Percentiles rank a stretch among this genome's conserved stretches.
Conservation (phyloP, 2,888 invertebrate genomes). For the Erynnis tages region DNA sequence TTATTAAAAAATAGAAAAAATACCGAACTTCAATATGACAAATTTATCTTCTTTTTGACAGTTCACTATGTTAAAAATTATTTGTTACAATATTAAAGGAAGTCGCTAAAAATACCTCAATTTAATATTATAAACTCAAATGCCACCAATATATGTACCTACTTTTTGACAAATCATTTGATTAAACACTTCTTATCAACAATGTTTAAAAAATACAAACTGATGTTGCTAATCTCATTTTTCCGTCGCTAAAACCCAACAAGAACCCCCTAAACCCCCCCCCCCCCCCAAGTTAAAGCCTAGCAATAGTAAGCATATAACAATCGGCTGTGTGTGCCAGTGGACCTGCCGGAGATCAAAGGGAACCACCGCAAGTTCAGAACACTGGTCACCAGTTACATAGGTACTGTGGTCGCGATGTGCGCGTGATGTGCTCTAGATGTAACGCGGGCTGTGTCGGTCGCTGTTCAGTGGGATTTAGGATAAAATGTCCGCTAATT, state of each 20-base stretch:
- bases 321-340: slow-evolving; percentile 71
- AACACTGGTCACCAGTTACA: slow-evolving; percentile 99
- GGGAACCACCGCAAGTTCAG: slow-evolving; percentile 99
- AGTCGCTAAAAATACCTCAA: too few relatives aligned
- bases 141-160: too few relatives aligned
- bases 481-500: too few relatives aligned
- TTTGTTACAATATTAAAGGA: too few relatives aligned
- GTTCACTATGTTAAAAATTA: too few relatives aligned
- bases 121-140: too few relatives aligned
- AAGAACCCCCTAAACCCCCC: not conserved
- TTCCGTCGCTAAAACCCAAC: not conserved
- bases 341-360: slow-evolving; percentile 99
- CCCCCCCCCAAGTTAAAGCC: too few relatives aligned
- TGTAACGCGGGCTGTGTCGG: slow-evolving; percentile 32
- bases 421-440: slow-evolving; percentile 38
- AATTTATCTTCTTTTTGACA: too few relatives aligned
- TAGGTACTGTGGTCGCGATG: slow-evolving; percentile 87
- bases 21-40: too few relatives aligned
- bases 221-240: not conserved
- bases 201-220: not conserved
- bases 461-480: slow-evolving; percentile 2
- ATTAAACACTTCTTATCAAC: too few relatives aligned
- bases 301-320: slow-evolving; percentile 1
- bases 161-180: too few relatives aligned
- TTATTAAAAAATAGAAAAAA: too few relatives aligned